Evolutionary conservation across 2,113 vertebrate genomes (phyloP).

Genomic region (Periophthalmus modestus): DNA sequence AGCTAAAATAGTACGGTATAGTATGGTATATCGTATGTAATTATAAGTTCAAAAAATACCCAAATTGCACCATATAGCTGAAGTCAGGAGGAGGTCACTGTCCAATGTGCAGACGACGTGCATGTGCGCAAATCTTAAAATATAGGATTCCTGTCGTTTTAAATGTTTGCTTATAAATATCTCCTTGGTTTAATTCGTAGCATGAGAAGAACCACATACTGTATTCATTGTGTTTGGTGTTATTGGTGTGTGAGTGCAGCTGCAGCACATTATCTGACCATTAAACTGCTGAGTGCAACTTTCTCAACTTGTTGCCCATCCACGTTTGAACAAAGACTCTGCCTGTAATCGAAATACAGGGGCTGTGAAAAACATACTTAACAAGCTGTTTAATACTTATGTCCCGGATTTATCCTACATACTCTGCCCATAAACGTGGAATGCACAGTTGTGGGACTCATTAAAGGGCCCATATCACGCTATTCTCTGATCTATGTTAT

Average conservation of each 20-base stretch:
- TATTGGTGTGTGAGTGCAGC: conserved; percentile 13
- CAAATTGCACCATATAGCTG: conserved; percentile 1
- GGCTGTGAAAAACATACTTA: background rate
- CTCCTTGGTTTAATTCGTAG: background rate
- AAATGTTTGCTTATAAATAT: background rate
- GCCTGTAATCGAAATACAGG: background rate
- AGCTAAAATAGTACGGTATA: background rate
- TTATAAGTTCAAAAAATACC: background rate
- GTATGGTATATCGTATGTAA: background rate
- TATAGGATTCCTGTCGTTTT: background rate
- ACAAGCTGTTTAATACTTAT: background rate
- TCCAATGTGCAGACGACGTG: background rate
- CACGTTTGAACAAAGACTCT: background rate
- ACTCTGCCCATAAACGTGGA: background rate
- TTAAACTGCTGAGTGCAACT: background rate
- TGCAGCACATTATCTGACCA: conserved; percentile 7
- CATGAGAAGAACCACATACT: background rate
- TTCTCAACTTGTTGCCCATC: background rate
- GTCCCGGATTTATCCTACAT: background rate
- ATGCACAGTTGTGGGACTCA: background rate
- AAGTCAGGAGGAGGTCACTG: background rate
- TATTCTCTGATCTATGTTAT: too few relatives aligned
- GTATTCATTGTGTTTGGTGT: conserved; percentile 11
- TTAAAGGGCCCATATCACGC: background rate
- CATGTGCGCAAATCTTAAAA: background rate